Percentiles rank a stretch among this genome's conserved stretches.
These are phyloP conservation scores for Noturus placidus DNA, from an alignment of 2,113 vertebrate species.

Conservation along the genomic window DNA sequence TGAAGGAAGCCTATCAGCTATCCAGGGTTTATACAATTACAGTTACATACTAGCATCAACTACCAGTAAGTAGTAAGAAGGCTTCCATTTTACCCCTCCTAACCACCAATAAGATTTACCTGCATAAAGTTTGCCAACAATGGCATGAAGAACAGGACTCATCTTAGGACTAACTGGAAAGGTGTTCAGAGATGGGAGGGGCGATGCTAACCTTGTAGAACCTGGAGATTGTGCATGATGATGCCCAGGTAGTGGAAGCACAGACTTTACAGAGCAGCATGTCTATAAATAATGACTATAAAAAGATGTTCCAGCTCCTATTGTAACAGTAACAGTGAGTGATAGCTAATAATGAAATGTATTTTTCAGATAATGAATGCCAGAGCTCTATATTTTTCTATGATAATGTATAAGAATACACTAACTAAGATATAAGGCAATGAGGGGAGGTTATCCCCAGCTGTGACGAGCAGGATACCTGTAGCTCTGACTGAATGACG, in stretches of 20 bases:
- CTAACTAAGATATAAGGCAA: not conserved
- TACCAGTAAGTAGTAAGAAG: not conserved
- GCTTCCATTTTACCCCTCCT: not conserved
- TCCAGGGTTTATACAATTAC: not conserved
- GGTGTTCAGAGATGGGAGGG: not conserved
- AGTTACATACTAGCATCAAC: not conserved
- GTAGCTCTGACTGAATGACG: not conserved
- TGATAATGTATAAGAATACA: not conserved
- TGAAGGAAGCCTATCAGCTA: not conserved
- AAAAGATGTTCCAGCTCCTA: not conserved
- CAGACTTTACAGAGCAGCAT: not conserved
- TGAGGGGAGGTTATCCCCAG: not conserved
- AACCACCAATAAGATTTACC: not conserved
- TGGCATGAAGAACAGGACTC: not conserved
- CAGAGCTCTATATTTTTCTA: not conserved
- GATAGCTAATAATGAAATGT: not conserved
- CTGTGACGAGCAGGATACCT: not conserved
- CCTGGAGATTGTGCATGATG: not conserved
- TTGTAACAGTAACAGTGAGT: not conserved
- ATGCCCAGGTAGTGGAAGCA: not conserved
- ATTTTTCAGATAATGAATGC: not conserved
- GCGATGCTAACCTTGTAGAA: not conserved
- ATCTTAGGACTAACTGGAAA: not conserved
- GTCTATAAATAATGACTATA: not conserved
- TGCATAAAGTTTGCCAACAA: not conserved